Evolutionary conservation across 2,113 vertebrate genomes (phyloP), one percentile per base, ranked within the genome.

Genomic region (Pavo muticus): DNA sequence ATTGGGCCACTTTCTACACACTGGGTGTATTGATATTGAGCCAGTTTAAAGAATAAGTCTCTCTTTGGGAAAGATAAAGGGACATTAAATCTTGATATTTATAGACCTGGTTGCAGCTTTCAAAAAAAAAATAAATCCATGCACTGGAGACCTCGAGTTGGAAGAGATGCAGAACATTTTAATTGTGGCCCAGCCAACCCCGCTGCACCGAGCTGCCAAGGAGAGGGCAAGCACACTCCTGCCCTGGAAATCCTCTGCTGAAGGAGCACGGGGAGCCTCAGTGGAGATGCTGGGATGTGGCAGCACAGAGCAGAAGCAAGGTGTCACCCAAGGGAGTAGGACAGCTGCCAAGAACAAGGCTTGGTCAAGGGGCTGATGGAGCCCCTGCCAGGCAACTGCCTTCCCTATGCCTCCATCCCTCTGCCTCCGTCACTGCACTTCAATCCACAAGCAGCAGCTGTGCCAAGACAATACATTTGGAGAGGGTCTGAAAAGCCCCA

Each of bases 401-500:
- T 54, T 54, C 14, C 7, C 32, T 15, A 37, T 1, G 30, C 45
- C 18, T 4, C 24, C 3, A 2, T 72, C 44, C 44, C 64, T 85
- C 73, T 75, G 50, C 70, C 59, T 29, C 29, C 18, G 35, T 52
- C 39, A 68, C 14, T 52, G 50, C 64, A 40, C 40, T 24, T 50
- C 47, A 76, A 96, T 95, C 95, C 93, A 69, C 91, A 95, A 94
- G 94, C 80, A 90, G 89, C 78, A 93, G 71, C 79, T 97, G 95
- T 61, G 86, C 94, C 95, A 98, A 97, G 91, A 97, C 86, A 94
- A 94, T 80, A 87, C 73, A 88, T 84, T 95, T 81, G 91, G 96
- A 86, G 69, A 91, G 91, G 93, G 96, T 87, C 95, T 97, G 94
- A 93, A 96, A 95, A 97, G 92, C 92, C 70, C 91, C 85, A 57